A percentile compares a stretch with the other conserved stretches of the same genome.
These are phyloP conservation scores for Subacronicta megacephala DNA, from an alignment of 2,888 invertebrate species.

Conservation along the genomic window DNA sequence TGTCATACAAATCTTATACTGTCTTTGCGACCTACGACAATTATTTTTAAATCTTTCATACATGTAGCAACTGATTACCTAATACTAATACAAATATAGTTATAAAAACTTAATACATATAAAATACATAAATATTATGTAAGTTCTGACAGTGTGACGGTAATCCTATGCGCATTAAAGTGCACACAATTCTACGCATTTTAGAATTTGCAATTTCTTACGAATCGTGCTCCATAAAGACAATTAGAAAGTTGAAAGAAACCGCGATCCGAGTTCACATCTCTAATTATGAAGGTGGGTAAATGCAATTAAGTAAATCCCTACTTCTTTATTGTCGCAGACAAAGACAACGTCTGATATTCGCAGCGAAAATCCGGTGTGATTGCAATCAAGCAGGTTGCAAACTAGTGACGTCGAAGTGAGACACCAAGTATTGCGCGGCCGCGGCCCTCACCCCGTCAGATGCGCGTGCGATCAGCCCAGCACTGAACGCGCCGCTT, in stretches of 20 bases:
- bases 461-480: conserved; percentile 76
- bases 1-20: too few relatives aligned
- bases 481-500: conserved; percentile 64
- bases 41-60: too few relatives aligned
- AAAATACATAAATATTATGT: too few relatives aligned
- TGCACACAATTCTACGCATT: too few relatives aligned
- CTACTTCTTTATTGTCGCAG: conserved; percentile 2
- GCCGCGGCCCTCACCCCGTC: conserved; percentile 59
- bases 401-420: conserved; percentile 70
- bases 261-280: background rate
- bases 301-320: background rate
- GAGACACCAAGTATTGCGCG: conserved; percentile 57
- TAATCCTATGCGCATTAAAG: too few relatives aligned
- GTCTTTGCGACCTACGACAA: too few relatives aligned
- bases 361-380: conserved; percentile 66
- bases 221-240: background rate
- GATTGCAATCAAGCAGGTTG: conserved; percentile 70
- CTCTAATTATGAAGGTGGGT: conserved; percentile 2
- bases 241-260: conserved; percentile 35
- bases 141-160: too few relatives aligned
- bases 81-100: too few relatives aligned
- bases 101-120: too few relatives aligned
- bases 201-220: background rate
- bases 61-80: too few relatives aligned
- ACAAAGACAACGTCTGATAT: conserved; percentile 13